Evolutionary conservation across 2,797 vertebrate species (phyloP), one percentile per base, ranked within the genome.

Genomic region (Centroberyx gerrardi): DNA sequence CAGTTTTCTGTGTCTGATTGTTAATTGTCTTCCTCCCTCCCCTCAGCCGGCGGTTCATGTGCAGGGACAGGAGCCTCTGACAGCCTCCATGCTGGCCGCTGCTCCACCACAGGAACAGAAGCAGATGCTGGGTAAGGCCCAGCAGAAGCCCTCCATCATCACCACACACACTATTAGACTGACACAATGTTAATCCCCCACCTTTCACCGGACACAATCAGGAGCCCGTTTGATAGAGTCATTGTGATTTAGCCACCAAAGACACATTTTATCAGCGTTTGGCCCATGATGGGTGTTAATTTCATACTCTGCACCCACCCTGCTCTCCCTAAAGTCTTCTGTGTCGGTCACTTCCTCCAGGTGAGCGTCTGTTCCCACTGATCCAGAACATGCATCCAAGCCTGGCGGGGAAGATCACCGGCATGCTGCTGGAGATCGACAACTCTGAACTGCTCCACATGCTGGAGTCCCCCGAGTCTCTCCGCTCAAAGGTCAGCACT

Each of bases 391-490:
- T 99, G 98, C 98, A 99, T 84, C 96, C 96, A 56, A 97, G 93
- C 88, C 95, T 99, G 90, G 98, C 98, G 73, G 98, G 98, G 79
- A 99, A 99, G 94, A 99, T 99, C 92, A 99, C 98, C 12, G 98
- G 98, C 72, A 99, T 99, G 98, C 88, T 99, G 87, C 81, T 99
- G 93, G 98, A 99, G 93, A 99, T 99, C 63, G 98, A 99, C 93
- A 99, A 99, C 91, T 99, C 98, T 0, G 98, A 99, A 93, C 95
- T 99, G 68, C 96, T 99, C 74, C 98, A 99, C 93, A 99, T 99
- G 98, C 95, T 99, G 28, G 98, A 99, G 94, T 99, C 98, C 72
- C 98, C 97, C 4, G 98, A 99, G 91, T 99, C 98, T 87, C 97
- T 99, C 88, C 96, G 97, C 92, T 99, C 98, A 51, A 99, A 99